Evolutionary conservation across 2,797 vertebrate species (phyloP), one percentile per base, ranked within the genome.

Genomic region (Epinephelus coioides): DNA sequence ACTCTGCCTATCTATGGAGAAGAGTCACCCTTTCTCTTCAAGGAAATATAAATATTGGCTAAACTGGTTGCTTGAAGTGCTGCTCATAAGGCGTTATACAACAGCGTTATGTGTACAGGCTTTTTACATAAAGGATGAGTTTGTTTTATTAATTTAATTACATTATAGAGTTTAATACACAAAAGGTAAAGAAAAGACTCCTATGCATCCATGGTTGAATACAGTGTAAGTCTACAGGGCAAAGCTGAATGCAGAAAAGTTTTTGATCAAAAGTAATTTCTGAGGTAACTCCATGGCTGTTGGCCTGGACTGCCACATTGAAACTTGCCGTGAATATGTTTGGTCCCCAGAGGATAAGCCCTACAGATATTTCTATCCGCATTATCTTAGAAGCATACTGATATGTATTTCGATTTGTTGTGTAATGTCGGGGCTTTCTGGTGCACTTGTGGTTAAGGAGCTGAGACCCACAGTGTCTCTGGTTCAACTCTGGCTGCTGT

Each of bases 11-110:
- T 53, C 30, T 43, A 11, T 62, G 27, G 47, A 2, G 50, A 34
- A 59, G 54, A 61, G n/a, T 51, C 69, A 62, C 10, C 27, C 17
- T 61, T 51, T 25, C 56, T 71, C 5, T 19, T 46, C 19, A 11
- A 34, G 12, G n/a, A 13, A 59, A 49, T 57, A 23, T 70, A 50
- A 71, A 71, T 14, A 50, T 25, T 60, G 8, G 19, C 6, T 61
- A 23, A 50, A 18, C 2, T 43, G 15, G 10, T 51, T 50, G 5
- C 25, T 68, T 67, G 30, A 54, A 67, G 65, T 43, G n/a, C 14
- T 55, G 12, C n/a, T 40, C 19, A 21, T 38, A 67, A 17, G 12
- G 19, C 9, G n/a, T 34, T 49, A 54, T 8, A 40, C n/a, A 21
- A 8, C 23, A 61, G 40, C 21, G 17, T 25, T 21, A 13, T 38